These are phyloP conservation scores for Sylvilagus floridanus DNA, from an alignment of 2,797 vertebrate species.

Conservation along the genomic window DNA sequence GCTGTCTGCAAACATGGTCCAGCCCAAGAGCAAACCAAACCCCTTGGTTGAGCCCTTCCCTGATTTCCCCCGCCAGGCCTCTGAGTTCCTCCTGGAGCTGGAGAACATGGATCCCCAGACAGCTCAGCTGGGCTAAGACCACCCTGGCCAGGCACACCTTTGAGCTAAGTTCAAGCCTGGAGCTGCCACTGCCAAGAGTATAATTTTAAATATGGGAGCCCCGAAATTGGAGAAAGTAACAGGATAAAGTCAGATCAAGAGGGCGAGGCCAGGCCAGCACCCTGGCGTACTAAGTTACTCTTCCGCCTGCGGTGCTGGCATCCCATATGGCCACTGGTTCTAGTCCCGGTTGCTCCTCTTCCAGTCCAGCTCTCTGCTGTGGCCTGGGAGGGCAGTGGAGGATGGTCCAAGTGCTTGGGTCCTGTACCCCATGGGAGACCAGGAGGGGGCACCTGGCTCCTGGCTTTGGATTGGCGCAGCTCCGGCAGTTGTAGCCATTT, in stretches of 20 bases:
- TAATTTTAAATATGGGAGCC: neutral
- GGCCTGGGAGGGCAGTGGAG: too few relatives aligned
- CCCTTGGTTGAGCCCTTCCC: neutral
- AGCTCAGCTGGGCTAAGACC: neutral
- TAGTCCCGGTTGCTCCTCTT: too few relatives aligned
- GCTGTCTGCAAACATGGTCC: neutral
- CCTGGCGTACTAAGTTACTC: too few relatives aligned
- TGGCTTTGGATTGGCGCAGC: too few relatives aligned
- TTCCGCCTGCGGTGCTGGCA: too few relatives aligned
- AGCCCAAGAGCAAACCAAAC: neutral
- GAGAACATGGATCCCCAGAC: neutral
- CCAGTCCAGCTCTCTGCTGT: too few relatives aligned
- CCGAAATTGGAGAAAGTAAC: neutral
- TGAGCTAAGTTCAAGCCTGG: neutral
- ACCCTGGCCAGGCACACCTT: neutral
- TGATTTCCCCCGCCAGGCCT: neutral
- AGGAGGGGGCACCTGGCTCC: too few relatives aligned
- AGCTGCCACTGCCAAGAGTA: neutral
- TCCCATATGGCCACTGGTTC: too few relatives aligned
- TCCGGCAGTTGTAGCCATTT: too few relatives aligned
- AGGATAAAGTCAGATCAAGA: neutral
- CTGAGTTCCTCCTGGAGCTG: neutral
- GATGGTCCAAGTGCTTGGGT: too few relatives aligned
- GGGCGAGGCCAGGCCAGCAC: too few relatives aligned
- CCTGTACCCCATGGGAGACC: too few relatives aligned